Conservation (phyloP, 2,888 invertebrate genomes). For the Pseudococcus longispinus region DNA sequence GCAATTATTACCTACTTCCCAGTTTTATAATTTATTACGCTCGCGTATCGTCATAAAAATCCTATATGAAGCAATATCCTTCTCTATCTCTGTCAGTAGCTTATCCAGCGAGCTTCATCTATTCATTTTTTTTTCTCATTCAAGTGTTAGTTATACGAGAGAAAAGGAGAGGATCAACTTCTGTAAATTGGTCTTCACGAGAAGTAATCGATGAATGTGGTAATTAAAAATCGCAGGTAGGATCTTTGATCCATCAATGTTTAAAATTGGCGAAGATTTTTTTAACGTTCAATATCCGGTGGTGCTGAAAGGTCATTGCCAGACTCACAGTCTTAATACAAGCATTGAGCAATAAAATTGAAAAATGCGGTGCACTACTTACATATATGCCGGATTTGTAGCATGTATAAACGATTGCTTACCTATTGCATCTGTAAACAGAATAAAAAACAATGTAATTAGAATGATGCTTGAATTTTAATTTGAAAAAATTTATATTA, state of each 20-base stretch:
- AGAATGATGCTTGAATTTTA: neutral
- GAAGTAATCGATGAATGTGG: no score
- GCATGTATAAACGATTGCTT: neutral
- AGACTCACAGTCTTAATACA: neutral
- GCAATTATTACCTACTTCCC: constrained; percentile 51
- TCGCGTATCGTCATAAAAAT: constrained; percentile 49
- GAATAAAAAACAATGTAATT: constrained; percentile 12
- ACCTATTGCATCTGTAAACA: constrained; percentile 55
- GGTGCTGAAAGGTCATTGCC: neutral
- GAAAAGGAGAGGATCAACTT: no score
- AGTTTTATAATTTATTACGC: constrained; percentile 53
- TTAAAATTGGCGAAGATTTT: neutral
- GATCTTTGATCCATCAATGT: no score
- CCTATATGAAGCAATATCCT: constrained; percentile 29
- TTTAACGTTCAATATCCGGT: neutral
- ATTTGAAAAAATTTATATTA: neutral
- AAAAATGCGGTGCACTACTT: neutral
- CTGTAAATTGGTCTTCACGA: no score
- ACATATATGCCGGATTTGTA: neutral
- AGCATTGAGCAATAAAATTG: neutral
- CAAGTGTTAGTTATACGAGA: no score
- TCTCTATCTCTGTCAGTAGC: neutral
- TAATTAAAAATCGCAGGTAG: no score
- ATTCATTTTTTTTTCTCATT: neutral
- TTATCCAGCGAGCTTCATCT: neutral